Conservation (phyloP, 2,113 vertebrate species). For the Chloroceryle aenea region DNA sequence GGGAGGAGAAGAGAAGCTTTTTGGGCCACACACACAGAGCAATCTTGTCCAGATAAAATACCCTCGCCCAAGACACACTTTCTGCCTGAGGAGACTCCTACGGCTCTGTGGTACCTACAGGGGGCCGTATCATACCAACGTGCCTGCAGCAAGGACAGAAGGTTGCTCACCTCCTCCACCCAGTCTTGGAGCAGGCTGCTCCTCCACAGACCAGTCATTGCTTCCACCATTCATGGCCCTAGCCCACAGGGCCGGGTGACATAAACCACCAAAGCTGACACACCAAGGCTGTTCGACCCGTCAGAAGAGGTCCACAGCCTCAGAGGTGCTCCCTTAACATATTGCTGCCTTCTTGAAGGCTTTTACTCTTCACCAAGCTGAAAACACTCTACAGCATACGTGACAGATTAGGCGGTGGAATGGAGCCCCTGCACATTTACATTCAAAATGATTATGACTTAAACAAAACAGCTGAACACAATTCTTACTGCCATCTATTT, state of each 20-base stretch:
- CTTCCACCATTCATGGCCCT: background rate
- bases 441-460: conserved; percentile 74
- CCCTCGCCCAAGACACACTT: background rate
- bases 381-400: conserved; percentile 48
- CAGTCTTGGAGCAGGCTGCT: background rate
- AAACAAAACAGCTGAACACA: conserved; percentile 70
- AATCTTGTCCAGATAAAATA: background rate
- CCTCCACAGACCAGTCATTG: rapidly evolving
- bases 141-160: background rate
- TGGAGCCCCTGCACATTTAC: conserved; percentile 60
- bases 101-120: rapidly evolving
- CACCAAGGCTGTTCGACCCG: background rate
- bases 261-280: background rate
- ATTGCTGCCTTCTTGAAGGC: conserved; percentile 57
- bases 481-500: conserved; percentile 57
- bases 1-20: background rate
- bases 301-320: background rate
- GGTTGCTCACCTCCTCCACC: background rate
- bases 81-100: background rate
- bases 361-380: conserved; percentile 67
- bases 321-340: conserved; percentile 1
- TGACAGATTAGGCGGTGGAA: conserved; percentile 69
- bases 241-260: background rate
- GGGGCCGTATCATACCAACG: background rate
- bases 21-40: rapidly evolving